Percentiles rank a stretch among this genome's conserved stretches.
phyloP scores from a whole-genome alignment of 2,797 vertebrate species.

The Anniella stebbinsi region DNA sequence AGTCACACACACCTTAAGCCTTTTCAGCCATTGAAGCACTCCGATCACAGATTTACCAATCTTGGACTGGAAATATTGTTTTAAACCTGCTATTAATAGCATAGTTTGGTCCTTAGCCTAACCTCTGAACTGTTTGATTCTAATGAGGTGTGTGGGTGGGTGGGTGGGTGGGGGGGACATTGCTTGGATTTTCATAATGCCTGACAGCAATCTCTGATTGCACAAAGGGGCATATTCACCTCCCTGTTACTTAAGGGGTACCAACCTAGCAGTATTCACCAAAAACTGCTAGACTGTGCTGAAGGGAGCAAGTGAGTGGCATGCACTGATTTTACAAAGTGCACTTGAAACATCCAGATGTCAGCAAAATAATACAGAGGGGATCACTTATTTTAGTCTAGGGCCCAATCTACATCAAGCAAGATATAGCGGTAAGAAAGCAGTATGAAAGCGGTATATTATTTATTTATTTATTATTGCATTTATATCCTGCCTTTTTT shows the following conservation, averaged over 20 bases:
- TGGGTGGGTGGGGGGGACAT: not conserved
- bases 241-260: not conserved
- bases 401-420: too few species aligned
- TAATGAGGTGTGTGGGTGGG: not conserved
- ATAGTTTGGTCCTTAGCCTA: not conserved
- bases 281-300: slow-evolving; percentile 44
- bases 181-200: not conserved
- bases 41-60: not conserved
- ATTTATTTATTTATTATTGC: too few species aligned
- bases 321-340: slow-evolving; percentile 61
- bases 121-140: not conserved
- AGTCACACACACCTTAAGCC: too few species aligned
- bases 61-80: not conserved
- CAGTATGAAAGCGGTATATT: too few species aligned
- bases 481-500: too few species aligned
- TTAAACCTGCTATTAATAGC: not conserved
- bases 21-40: too few species aligned
- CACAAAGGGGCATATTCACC: not conserved
- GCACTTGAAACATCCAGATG: slow-evolving; percentile 62
- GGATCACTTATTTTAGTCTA: not conserved
- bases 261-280: not conserved
- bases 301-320: slow-evolving; percentile 59
- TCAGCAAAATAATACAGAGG: slow-evolving; percentile 37
- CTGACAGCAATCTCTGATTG: not conserved
- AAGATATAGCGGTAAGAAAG: too few species aligned